A percentile compares a stretch with the other conserved stretches of the same genome.
These are phyloP conservation scores for Rhinichthys osculus DNA, from an alignment of 2,797 vertebrate species.

Conservation along the genomic window DNA sequence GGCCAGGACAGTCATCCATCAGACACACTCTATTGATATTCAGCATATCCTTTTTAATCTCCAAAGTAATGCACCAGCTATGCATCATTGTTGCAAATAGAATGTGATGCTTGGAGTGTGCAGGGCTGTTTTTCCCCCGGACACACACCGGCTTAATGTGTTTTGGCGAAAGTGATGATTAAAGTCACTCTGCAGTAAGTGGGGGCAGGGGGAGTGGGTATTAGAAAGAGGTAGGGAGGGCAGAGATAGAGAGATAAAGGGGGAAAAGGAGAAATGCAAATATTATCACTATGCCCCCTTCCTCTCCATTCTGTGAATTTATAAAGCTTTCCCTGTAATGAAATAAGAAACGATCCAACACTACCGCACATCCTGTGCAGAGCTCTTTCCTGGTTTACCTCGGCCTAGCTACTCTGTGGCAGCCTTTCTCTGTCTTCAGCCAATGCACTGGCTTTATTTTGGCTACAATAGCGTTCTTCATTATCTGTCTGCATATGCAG, in stretches of 20 bases:
- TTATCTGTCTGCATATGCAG: slow-evolving; percentile 39
- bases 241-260: slow-evolving; percentile 55
- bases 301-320: slow-evolving; percentile 78
- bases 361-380: slow-evolving; percentile 70
- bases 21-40: slow-evolving; percentile 72
- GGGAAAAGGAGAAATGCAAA: slow-evolving; percentile 77
- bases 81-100: slow-evolving; percentile 82
- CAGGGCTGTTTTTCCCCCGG: slow-evolving; percentile 66
- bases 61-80: slow-evolving; percentile 80
- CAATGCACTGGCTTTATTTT: slow-evolving; percentile 4
- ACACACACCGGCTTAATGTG: slow-evolving; percentile 80
- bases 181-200: slow-evolving; percentile 80
- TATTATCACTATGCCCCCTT: slow-evolving; percentile 76
- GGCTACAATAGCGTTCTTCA: slow-evolving; percentile 40
- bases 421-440: slow-evolving; percentile 23
- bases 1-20: slow-evolving; percentile 72
- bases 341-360: slow-evolving; percentile 79
- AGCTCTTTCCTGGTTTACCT: slow-evolving; percentile 68
- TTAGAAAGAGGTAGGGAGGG: slow-evolving; percentile 64
- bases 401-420: slow-evolving; percentile 63
- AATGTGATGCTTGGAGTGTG: slow-evolving; percentile 73
- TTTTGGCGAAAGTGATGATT: slow-evolving; percentile 84
- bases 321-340: slow-evolving; percentile 79
- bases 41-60: slow-evolving; percentile 81
- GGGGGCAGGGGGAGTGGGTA: slow-evolving; percentile 59